These are phyloP conservation scores for Micronycteris hirsuta DNA, from an alignment of 2,113 vertebrate species.

Conservation along the genomic window DNA sequence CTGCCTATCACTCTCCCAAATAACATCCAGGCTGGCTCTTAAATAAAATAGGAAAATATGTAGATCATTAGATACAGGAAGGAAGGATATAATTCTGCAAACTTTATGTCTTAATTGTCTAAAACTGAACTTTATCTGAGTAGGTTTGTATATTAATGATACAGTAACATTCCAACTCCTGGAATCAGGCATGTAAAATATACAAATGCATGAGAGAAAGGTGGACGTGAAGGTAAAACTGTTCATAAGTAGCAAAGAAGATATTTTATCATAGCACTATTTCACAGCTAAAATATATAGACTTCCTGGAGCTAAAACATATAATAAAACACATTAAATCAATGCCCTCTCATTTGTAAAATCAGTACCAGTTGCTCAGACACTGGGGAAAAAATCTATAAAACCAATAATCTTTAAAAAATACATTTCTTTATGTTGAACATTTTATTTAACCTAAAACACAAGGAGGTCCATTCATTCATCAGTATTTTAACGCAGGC, in stretches of 20 bases:
- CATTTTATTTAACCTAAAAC: neutral
- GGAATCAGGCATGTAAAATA: neutral
- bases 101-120: neutral
- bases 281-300: neutral
- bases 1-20: neutral
- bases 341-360: neutral
- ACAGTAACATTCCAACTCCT: neutral
- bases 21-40: neutral
- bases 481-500: neutral
- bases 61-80: neutral
- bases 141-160: neutral
- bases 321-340: neutral
- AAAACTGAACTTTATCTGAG: neutral
- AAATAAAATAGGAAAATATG: neutral
- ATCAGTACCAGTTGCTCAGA: neutral
- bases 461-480: neutral
- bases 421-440: neutral
- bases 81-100: neutral
- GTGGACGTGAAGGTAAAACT: neutral
- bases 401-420: neutral
- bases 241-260: neutral
- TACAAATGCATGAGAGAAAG: neutral
- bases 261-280: neutral
- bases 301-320: neutral
- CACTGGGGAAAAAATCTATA: neutral